Base-by-base conservation (phyloP, 1,140 invertebrate genomes). In the Drosophila santomea region DNA sequence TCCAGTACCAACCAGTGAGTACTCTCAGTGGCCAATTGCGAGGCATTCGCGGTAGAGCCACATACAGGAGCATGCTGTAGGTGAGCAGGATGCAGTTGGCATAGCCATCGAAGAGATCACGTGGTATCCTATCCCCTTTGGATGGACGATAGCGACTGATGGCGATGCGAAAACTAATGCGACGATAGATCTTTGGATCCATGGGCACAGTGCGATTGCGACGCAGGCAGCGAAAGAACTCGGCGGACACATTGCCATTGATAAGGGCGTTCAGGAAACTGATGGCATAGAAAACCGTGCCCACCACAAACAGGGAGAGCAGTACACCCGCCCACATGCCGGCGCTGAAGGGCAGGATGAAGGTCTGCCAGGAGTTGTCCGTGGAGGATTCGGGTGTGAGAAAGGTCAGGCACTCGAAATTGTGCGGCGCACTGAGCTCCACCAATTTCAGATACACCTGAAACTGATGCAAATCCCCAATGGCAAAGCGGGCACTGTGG, bases 1-100 rank as follows among this genome's bases (percentile, higher is more conserved):
- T 85, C 96, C 96, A 97, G 92, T 97, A 97, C 95, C 96, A 97
- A 2, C 96, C 96, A 17, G 96, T 96, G 11, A 97, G 93, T 14
- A 97, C 91, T 38, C 96, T 93, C 41, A 97, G 92, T 0, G 96
- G 95, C 96, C 96, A 97, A 25, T 95, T 95, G 10, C 93, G 93
- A 0, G 96, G 96, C 63, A 97, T 92, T 78, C 94, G 94, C 0
- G 96, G 96, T 45, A 97, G 74, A 0, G 96, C 96, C 17, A 97
- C 95, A 74, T 96, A 94, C 1, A 97, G 91, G 20, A 97, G 91
- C 96, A 97, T 97, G 59, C 96, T 95, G 73, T 95, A 97, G 0
- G 96, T 96, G 66, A 97, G 96, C 7, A 97, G 92, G 61, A 96
- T 94, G 80, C 96, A 96, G 81, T 96, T 96, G 44, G 94, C 92